phyloP scores from a whole-genome alignment of 2,113 vertebrate genomes.

The Hippocampus mohnikei region DNA sequence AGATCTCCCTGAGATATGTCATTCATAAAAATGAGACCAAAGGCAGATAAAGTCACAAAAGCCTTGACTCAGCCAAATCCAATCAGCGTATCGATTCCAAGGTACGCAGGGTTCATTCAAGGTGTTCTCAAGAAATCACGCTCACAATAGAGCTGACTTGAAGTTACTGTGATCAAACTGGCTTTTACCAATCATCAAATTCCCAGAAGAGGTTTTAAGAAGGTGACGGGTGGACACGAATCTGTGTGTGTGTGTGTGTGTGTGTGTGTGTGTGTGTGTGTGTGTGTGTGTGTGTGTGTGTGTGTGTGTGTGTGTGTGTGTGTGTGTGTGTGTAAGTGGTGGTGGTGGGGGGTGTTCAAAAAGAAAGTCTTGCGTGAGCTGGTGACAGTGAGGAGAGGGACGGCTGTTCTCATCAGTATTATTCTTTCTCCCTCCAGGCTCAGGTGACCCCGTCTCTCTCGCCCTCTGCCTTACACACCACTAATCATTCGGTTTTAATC shows the following conservation, averaged over 20 bases:
- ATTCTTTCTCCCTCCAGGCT: constrained; percentile 63
- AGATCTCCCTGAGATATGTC: neutral
- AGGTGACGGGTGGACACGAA: neutral
- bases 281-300: neutral
- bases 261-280: neutral
- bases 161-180: neutral
- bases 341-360: constrained; percentile 5
- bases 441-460: constrained; percentile 65
- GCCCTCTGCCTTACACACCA: constrained; percentile 61
- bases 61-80: neutral
- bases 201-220: neutral
- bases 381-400: constrained; percentile 38
- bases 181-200: neutral
- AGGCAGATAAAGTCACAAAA: neutral
- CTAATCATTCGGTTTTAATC: constrained; percentile 79
- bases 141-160: neutral
- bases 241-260: neutral
- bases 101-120: neutral
- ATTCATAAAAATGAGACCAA: neutral
- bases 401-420: constrained; percentile 74
- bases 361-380: constrained; percentile 20
- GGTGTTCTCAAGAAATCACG: neutral
- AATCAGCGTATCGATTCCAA: constrained; percentile 1
- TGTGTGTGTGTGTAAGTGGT: neutral
- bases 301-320: neutral